Base-by-base conservation (phyloP, 1,140 invertebrate genomes). In the Leptonema lineaticorne region DNA sequence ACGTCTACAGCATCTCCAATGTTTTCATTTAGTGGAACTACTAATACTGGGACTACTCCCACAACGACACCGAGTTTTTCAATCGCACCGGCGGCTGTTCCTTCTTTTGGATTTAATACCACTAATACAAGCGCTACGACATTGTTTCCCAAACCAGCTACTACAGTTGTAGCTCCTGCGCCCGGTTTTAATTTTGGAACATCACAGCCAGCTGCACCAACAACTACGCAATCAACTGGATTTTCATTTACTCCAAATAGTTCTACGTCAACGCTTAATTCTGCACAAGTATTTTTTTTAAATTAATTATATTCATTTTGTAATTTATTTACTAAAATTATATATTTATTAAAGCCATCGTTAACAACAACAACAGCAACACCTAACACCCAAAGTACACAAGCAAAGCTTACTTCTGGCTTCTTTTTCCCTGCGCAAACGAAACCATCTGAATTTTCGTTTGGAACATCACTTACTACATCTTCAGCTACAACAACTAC, bases 181-280 rank as follows among this genome's bases (percentile, higher is more conserved):
- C 9, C 33, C 46, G 63, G 18, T 20, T 58, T 64, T 24, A 26
- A 26, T 24, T 41, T 41, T 26, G 16, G 26, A 6, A 11, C 29
- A 27, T 28, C 22, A 18, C 28, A 37, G 18, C 28, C 24, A 18
- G 4, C 18, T 16, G 14, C 14, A 16, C 20, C 41, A 63, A 20
- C 46, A 6, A 16, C 37, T 16, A 11, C 46, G 4, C 58, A 37
- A 28, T 6, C 59, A 30, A 18, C 64, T 8, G 16, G 46, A n/a
- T 53, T 63, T 50, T 63, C 63, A 46, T 48, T 69, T 59, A 57
- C 37, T 28, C n/a, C 50, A 28, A 37, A 46, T 46, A 50, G 11
- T 2, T 22, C 22, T 9, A 8, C 6, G 41, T 46, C 41, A 46
- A 33, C 50, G n/a, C 48, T 65, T 45, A 50, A 64, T 46, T 58